Evolutionary conservation across 2,113 vertebrate genomes (phyloP), one percentile per base, ranked within the genome.

Genomic region (Hippocampus mohnikei): DNA sequence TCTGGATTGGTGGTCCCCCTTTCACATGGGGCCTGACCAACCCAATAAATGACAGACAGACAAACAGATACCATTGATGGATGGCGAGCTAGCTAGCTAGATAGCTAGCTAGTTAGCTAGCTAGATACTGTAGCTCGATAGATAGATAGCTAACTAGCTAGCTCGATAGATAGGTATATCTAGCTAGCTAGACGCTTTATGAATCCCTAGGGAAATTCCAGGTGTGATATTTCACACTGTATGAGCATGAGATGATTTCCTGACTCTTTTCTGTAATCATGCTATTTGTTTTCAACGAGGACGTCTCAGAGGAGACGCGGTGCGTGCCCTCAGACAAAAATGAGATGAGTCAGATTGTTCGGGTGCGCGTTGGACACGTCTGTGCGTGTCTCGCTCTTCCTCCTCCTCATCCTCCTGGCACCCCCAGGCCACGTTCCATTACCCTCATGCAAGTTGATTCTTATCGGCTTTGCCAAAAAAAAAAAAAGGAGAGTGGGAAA

Each of bases 401-500:
- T 52, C 50, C 7, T 21, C 50, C 50, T 21, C 50, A 7, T 52
- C 50, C 50, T 52, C 18, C 50, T 52, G 20, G 50, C 50, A 52
- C 50, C 52, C 52, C 21, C 52, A 55, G 52, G 52, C 52, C 52
- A 55, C 52, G 52, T 55, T 55, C 21, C 52, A 55, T 55, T 55
- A 11, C 52, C n/a, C n/a, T 23, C 52, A 55, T 55, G 52, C 52
- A 55, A n/a, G 52, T n/a, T 23, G 52, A 55, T 55, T 55, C 52
- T 55, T 55, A 55, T 55, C 52, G 21, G 21, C 52, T n/a, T 55
- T 55, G 52, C 52, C 21, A 55, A 55, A 55, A 55, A 55, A 55
- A 55, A n/a, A 55, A 55, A 55, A 55, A 55, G 21, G 52, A 55
- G 52, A 55, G 52, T 55, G 52, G 52, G 52, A 55, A 55, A 55